Conservation (phyloP, 2,113 vertebrate species). For the Petroica traversi region DNA sequence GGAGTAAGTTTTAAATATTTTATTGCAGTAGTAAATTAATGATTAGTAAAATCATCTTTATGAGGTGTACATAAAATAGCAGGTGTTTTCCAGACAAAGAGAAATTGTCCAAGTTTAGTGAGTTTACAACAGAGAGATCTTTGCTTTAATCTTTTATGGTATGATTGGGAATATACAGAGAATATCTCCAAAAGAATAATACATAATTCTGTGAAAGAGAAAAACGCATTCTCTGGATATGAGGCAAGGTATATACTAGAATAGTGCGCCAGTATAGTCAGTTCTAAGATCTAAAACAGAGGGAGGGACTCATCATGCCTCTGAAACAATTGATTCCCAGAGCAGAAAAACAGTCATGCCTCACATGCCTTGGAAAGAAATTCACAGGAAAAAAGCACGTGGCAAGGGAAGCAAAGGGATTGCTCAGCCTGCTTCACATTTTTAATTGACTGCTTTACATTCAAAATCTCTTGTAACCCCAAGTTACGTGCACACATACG, state of each 20-base stretch:
- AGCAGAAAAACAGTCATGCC: background rate
- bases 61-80: background rate
- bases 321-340: background rate
- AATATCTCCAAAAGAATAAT: background rate
- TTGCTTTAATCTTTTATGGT: background rate
- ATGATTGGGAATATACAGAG: background rate
- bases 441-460: background rate
- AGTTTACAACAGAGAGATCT: background rate
- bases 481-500: background rate
- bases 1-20: background rate
- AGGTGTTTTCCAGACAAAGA: background rate
- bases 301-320: background rate
- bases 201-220: background rate
- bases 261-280: background rate
- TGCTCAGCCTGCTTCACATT: background rate
- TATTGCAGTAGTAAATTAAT: background rate
- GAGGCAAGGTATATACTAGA: background rate
- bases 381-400: background rate
- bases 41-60: background rate
- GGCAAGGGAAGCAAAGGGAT: background rate
- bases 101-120: background rate
- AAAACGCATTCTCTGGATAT: background rate
- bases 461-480: background rate
- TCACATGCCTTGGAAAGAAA: conserved; percentile 1
- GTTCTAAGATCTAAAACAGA: background rate